Evolutionary conservation across 1,140 invertebrate genomes (phyloP).

Genomic region (Acyrthosiphon pisum): DNA sequence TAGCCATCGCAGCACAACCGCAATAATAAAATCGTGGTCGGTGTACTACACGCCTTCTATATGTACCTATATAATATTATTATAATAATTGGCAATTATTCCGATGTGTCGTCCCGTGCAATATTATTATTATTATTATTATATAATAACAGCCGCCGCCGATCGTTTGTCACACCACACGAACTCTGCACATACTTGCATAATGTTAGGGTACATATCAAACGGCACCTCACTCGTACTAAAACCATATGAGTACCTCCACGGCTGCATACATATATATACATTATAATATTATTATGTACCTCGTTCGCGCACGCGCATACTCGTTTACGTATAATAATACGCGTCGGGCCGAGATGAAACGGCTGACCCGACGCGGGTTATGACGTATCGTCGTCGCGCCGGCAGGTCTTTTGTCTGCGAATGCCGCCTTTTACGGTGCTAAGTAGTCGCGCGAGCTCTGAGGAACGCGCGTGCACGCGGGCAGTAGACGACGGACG

Average conservation of each 20-base stretch:
- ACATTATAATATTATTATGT: background rate
- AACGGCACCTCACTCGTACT: background rate
- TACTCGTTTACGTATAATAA: background rate
- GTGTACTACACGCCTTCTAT: background rate
- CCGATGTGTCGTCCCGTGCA: background rate
- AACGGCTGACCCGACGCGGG: conserved; percentile 30
- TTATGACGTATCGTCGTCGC: background rate
- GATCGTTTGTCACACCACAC: background rate
- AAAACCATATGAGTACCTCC: no score
- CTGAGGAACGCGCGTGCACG: no score
- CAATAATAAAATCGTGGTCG: background rate
- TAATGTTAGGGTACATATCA: background rate
- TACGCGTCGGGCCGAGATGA: conserved; percentile 15
- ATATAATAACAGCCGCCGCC: background rate
- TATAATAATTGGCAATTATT: conserved; percentile 30
- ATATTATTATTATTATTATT: background rate
- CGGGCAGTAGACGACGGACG: background rate
- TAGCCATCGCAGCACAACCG: background rate
- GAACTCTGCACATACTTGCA: background rate
- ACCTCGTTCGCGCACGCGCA: background rate
- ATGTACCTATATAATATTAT: background rate
- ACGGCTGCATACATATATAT: no score
- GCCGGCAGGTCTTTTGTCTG: conserved; percentile 31
- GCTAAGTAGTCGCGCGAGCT: background rate
- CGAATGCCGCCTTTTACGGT: conserved; percentile 45